A percentile compares a stretch with the other conserved stretches of the same genome.
These are phyloP conservation scores for Lycorma delicatula DNA, from an alignment of 1,140 invertebrate genomes.

Conservation along the genomic window DNA sequence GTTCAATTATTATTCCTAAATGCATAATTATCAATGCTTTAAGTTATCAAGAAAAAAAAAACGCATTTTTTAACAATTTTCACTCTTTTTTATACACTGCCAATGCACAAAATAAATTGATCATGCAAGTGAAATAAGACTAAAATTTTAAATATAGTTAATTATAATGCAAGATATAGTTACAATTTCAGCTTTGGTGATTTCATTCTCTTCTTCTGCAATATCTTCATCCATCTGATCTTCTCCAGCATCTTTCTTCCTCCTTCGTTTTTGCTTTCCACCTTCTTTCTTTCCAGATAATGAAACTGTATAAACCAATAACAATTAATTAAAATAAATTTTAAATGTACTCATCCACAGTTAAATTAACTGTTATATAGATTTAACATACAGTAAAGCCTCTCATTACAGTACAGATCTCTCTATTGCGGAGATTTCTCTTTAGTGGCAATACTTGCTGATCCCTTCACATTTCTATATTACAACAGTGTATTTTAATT, in stretches of 20 bases:
- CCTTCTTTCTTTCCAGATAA: conserved; percentile 43
- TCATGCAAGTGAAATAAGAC: conserved; percentile 15
- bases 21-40: no score
- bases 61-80: no score
- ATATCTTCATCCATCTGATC: conserved; percentile 27
- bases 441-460: no score
- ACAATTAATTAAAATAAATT: neutral
- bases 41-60: no score
- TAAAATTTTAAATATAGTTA: neutral
- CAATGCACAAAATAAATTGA: neutral
- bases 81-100: no score
- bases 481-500: no score
- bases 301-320: conserved; percentile 37
- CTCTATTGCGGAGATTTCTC: no score
- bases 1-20: no score
- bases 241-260: conserved; percentile 36
- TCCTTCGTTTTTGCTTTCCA: conserved; percentile 35
- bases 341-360: neutral
- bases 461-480: no score
- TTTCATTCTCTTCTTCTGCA: conserved; percentile 33
- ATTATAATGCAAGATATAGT: neutral
- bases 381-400: no score
- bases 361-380: no score
- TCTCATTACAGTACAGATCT: no score
- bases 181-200: conserved; percentile 18